Conservation (phyloP, 2,888 invertebrate species). For the Habrosyne pyritoides region DNA sequence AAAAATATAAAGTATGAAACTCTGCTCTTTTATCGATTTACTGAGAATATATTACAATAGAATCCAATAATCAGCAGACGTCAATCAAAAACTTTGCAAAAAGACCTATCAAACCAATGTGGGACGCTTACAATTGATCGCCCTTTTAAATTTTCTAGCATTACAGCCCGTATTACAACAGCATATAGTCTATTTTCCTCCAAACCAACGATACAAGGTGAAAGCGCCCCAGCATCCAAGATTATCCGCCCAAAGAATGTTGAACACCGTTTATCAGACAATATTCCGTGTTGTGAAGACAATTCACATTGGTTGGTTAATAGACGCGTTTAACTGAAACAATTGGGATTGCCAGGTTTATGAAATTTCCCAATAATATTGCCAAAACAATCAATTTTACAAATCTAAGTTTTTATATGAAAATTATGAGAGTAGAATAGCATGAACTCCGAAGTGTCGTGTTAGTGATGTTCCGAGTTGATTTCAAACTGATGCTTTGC, state of each 20-base stretch:
- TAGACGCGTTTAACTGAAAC: conserved; percentile 30
- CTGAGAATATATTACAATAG: conserved; percentile 14
- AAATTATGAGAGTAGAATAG: too few relatives aligned
- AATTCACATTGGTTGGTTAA: conserved; percentile 46
- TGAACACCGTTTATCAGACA: conserved; percentile 21
- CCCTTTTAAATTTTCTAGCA: neutral
- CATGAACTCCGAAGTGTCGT: too few relatives aligned
- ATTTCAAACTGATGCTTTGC: too few relatives aligned
- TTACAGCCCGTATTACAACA: conserved; percentile 6
- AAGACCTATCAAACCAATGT: conserved; percentile 10
- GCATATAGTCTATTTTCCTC: conserved; percentile 10
- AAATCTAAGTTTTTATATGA: too few relatives aligned
- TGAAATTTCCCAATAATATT: neutral
- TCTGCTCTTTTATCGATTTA: neutral
- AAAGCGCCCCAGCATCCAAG: conserved; percentile 37
- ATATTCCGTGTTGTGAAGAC: conserved; percentile 34
- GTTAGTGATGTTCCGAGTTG: too few relatives aligned
- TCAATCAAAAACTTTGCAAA: conserved; percentile 19
- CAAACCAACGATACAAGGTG: neutral
- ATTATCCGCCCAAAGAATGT: conserved; percentile 38
- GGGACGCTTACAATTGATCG: neutral
- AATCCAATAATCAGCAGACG: neutral
- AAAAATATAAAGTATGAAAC: too few relatives aligned
- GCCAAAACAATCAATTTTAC: too few relatives aligned
- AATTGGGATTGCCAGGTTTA: conserved; percentile 26